Conservation (phyloP, 1,140 invertebrate genomes). For the Telenomus remus region DNA sequence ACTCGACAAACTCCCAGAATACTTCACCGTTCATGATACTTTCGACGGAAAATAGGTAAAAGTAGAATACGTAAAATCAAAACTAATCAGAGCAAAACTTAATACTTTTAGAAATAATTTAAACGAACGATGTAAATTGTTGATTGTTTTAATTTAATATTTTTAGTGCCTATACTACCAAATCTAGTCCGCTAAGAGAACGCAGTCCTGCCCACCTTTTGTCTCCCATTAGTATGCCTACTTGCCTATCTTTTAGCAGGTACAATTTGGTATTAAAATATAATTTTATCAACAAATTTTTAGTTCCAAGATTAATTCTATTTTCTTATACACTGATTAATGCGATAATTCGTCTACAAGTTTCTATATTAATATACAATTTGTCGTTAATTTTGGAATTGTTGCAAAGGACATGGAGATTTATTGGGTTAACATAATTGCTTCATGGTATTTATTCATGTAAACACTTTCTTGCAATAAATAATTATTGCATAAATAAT, state of each 20-base stretch:
- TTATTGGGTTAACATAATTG: slow-evolving; percentile 13
- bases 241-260: slow-evolving; percentile 84
- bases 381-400: slow-evolving; percentile 24
- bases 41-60: slow-evolving; percentile 71
- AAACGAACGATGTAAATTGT: neutral
- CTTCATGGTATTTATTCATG: slow-evolving; percentile 34
- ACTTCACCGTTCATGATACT: slow-evolving; percentile 55
- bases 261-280: slow-evolving; percentile 67
- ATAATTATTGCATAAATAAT: too few species aligned
- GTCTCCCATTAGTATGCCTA: slow-evolving; percentile 84
- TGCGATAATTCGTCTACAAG: too few species aligned
- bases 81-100: too few species aligned
- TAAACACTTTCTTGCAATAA: too few species aligned
- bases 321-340: too few species aligned
- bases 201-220: slow-evolving; percentile 79
- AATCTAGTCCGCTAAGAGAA: slow-evolving; percentile 75
- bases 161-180: slow-evolving; percentile 70
- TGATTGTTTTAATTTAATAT: slow-evolving; percentile 1
- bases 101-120: too few species aligned
- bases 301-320: neutral
- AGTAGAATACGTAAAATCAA: too few species aligned
- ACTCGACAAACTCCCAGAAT: slow-evolving; percentile 64
- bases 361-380: neutral
- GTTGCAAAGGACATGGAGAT: slow-evolving; percentile 12
- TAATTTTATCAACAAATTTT: slow-evolving; percentile 1